Percentiles rank a stretch among this genome's conserved stretches.
Conservation (phyloP, 2,797 vertebrate species). For the Argyrosomus regius region DNA sequence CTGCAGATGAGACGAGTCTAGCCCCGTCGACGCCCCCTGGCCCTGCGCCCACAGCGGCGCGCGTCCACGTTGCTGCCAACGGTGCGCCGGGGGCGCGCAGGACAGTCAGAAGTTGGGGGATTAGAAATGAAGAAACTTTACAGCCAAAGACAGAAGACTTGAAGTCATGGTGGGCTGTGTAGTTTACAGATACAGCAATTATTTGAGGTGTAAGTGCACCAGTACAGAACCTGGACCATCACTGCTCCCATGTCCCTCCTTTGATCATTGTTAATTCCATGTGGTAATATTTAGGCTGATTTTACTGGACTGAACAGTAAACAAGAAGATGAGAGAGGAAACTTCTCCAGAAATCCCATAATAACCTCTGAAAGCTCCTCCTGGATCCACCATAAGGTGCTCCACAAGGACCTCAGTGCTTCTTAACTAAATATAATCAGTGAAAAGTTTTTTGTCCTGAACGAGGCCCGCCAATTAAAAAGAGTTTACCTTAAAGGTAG, state of each 20-base stretch:
- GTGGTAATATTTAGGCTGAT: too few relatives aligned
- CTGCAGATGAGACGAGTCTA: neutral
- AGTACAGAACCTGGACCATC: too few relatives aligned
- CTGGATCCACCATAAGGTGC: too few relatives aligned
- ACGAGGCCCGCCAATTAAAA: neutral
- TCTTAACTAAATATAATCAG: neutral
- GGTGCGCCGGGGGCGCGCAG: conserved; percentile 33
- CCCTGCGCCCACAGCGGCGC: neutral
- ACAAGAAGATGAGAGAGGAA: too few relatives aligned
- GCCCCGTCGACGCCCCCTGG: conserved; percentile 21
- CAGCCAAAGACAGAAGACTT: neutral
- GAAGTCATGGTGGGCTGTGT: too few relatives aligned
- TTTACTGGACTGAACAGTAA: too few relatives aligned
- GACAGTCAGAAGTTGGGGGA: neutral
- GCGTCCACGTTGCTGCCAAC: conserved; percentile 24
- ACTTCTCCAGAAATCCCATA: too few relatives aligned
- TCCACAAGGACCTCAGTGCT: neutral
- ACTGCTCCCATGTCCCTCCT: too few relatives aligned
- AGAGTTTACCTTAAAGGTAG: neutral
- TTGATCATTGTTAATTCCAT: too few relatives aligned
- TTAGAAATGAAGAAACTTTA: neutral
- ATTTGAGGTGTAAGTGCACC: too few relatives aligned
- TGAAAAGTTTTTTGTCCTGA: neutral
- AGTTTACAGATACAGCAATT: too few relatives aligned
- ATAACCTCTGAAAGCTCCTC: too few relatives aligned